Evolutionary conservation across 2,888 invertebrate species (phyloP).

Genomic region (Drosophila recens): DNA sequence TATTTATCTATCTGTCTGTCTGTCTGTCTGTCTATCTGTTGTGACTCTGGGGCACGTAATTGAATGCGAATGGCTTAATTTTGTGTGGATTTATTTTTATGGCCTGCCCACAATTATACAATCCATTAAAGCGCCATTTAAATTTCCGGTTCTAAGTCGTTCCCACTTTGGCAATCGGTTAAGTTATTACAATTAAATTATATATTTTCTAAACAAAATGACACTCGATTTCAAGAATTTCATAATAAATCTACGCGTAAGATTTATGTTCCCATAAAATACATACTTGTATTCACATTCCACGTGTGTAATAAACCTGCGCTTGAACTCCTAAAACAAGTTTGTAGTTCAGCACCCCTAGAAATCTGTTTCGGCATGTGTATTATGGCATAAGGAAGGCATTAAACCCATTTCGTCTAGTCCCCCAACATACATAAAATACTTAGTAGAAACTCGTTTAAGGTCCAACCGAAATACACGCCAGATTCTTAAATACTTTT

Average conservation of each 20-base stretch:
- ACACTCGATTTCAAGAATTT: conserved; percentile 5
- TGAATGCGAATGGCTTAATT: conserved; percentile 76
- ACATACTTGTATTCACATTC: conserved; percentile 15
- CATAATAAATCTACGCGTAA: too few species aligned
- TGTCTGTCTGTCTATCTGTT: conserved; percentile 1
- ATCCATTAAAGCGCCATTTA: conserved; percentile 59
- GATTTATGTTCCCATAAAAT: conserved; percentile 13
- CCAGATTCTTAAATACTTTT: conserved; percentile 30
- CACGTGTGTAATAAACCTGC: conserved; percentile 10
- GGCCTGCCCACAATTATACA: conserved; percentile 66
- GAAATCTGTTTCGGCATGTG: not conserved
- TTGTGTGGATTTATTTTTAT: conserved; percentile 63
- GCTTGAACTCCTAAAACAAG: conserved; percentile 31
- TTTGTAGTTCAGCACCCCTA: conserved; percentile 53
- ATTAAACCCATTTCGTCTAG: conserved; percentile 51
- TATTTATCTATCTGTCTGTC: conserved; percentile 2
- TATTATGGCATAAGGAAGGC: conserved; percentile 29
- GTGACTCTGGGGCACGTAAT: conserved; percentile 64
- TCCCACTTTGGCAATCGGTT: conserved; percentile 7
- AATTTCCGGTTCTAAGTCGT: conserved; percentile 64
- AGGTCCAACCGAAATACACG: conserved; percentile 39
- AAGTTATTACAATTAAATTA: conserved; percentile 41
- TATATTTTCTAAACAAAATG: conserved; percentile 21
- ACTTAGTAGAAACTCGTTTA: conserved; percentile 52
- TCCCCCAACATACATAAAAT: conserved; percentile 5